Base-by-base conservation (phyloP, 2,888 invertebrate genomes). In the Eilema sororculum region DNA sequence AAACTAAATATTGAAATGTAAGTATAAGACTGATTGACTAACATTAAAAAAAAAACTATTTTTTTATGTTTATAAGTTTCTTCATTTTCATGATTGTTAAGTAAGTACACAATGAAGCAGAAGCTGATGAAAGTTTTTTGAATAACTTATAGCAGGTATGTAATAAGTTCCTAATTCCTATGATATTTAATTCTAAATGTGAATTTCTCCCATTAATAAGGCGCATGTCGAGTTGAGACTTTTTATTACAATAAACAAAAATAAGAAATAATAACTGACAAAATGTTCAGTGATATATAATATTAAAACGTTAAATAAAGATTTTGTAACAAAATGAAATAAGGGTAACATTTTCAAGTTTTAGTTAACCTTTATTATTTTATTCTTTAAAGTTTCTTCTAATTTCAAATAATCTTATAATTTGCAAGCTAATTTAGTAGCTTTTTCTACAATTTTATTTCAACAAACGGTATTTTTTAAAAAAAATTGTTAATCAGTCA, bases 401-500 rank as follows among this genome's bases (percentile, higher is more conserved):
- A 33, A 33, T 20, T 46, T 46, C 20, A 46, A 20, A 41, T 16
- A 16, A 37, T 37, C 16, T 41, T 4, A 16, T 41, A 4, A 16
- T 41, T 41, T 41, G 16, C 16, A 41, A 13, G 37, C 30, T 33
- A n/a, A n/a, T n/a, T n/a, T n/a, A n/a, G n/a, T n/a, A n/a, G n/a
- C n/a, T n/a, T n/a, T n/a, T n/a, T n/a, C n/a, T n/a, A n/a, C n/a
- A n/a, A n/a, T n/a, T n/a, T n/a, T n/a, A n/a, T n/a, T n/a, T n/a
- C n/a, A 33, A 33, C 4, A 33, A 33, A 33, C 8, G 33, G 2
- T 0, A 22, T 20, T 16, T 41, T 20, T 25, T 33, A 33, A 56
- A 2, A 30, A 22, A 22, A 56, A 12, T n/a, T 24, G 10, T 65
- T 56, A 56, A 56, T 33, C 57, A 69, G 56, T 61, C 65, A 69